Evolutionary conservation across 1,140 invertebrate species (phyloP).

Genomic region (Tribolium madens): DNA sequence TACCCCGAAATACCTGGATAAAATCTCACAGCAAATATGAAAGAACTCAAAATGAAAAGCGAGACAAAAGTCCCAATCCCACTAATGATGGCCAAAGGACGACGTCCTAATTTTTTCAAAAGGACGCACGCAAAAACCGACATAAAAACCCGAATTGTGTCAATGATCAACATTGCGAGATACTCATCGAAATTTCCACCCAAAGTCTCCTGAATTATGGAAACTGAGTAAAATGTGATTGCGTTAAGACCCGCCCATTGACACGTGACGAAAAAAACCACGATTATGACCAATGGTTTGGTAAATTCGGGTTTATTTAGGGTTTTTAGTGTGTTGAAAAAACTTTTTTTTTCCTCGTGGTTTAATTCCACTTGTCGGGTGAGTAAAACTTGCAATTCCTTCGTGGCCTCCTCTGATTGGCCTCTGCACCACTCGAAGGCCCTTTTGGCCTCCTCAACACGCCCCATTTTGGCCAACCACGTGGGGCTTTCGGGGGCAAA

Average conservation of each 20-base stretch:
- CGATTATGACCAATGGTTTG: slow-evolving; percentile 73
- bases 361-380: neutral
- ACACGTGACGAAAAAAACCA: slow-evolving; percentile 71
- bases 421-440: slow-evolving; percentile 68
- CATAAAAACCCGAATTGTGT: slow-evolving; percentile 74
- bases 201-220: slow-evolving; percentile 71
- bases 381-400: neutral
- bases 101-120: slow-evolving; percentile 70
- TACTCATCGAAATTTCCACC: slow-evolving; percentile 70
- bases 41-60: slow-evolving; percentile 65
- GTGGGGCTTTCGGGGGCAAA: slow-evolving; percentile 78
- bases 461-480: slow-evolving; percentile 73
- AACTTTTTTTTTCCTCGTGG: neutral
- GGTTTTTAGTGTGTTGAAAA: neutral
- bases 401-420: slow-evolving; percentile 61
- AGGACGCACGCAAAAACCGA: slow-evolving; percentile 72
- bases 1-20: slow-evolving; percentile 8
- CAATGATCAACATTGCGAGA: slow-evolving; percentile 74
- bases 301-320: slow-evolving; percentile 63
- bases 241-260: slow-evolving; percentile 78
- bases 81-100: slow-evolving; percentile 71
- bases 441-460: slow-evolving; percentile 67
- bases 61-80: slow-evolving; percentile 70
- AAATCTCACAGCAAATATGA: slow-evolving; percentile 50
- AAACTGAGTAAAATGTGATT: slow-evolving; percentile 80